Percentiles rank a stretch among this genome's conserved stretches.
Evolutionary conservation across 2,888 invertebrate genomes (phyloP).

Genomic region (Blastobasis adustella): DNA sequence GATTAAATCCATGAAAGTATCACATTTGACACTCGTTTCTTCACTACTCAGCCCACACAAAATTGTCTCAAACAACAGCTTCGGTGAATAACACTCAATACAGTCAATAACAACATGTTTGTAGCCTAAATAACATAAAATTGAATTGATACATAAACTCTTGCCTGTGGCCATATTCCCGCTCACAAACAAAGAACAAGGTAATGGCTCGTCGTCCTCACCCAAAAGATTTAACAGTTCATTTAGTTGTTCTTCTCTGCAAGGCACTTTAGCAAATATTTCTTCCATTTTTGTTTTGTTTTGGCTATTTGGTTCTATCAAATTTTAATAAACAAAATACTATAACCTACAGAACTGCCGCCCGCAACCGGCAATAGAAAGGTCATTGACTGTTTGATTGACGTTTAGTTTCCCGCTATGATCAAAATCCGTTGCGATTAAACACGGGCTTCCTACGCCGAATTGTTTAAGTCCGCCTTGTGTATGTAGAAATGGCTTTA

Average conservation of each 20-base stretch:
- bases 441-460: conserved; percentile 26
- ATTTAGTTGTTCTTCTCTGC: conserved; percentile 64
- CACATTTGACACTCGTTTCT: conserved; percentile 72
- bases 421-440: background rate
- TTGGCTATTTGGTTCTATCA: conserved; percentile 1
- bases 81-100: conserved; percentile 85
- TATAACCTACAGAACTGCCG: background rate
- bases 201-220: conserved; percentile 76
- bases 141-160: conserved; percentile 77
- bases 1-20: conserved; percentile 80
- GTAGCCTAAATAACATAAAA: conserved; percentile 75
- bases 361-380: too few relatives aligned
- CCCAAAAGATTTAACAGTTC: conserved; percentile 69
- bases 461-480: too few relatives aligned
- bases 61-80: conserved; percentile 85
- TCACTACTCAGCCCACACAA: conserved; percentile 73
- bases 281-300: conserved; percentile 64
- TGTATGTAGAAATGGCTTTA: too few relatives aligned
- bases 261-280: conserved; percentile 58
- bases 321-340: background rate
- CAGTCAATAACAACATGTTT: conserved; percentile 82
- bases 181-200: conserved; percentile 82
- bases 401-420: conserved; percentile 22
- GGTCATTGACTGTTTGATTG: conserved; percentile 6
- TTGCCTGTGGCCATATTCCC: conserved; percentile 92